Evolutionary conservation across 2,113 vertebrate genomes (phyloP).

Genomic region (Centropristis striata): DNA sequence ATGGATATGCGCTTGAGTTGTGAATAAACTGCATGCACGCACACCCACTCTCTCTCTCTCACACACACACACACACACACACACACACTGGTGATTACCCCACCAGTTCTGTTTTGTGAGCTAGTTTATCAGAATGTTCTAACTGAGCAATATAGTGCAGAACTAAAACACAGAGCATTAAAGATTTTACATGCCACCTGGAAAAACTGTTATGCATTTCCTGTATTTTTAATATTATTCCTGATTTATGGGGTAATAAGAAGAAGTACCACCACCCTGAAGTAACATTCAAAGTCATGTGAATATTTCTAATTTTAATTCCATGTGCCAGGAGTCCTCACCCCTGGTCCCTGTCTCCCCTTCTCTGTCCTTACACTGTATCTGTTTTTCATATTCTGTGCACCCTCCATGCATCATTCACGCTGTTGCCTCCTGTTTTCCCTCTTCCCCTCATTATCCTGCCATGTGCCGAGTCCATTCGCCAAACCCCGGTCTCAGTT

Average conservation of each 20-base stretch:
- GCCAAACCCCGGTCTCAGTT: slow-evolving; percentile 26
- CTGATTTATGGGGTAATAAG: slow-evolving; percentile 20
- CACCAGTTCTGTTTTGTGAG: slow-evolving; percentile 21
- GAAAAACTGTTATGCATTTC: slow-evolving; percentile 24
- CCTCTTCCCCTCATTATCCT: slow-evolving; percentile 52
- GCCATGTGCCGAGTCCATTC: slow-evolving; percentile 36
- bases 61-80: neutral
- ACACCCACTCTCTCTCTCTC: neutral
- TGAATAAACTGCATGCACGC: slow-evolving; percentile 15
- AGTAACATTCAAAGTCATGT: slow-evolving; percentile 5
- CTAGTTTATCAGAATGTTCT: slow-evolving; percentile 28
- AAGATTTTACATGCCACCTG: slow-evolving; percentile 50
- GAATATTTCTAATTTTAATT: slow-evolving; percentile 32
- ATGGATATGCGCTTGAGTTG: slow-evolving; percentile 55
- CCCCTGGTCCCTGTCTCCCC: neutral
- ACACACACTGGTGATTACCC: neutral
- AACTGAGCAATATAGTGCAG: neutral
- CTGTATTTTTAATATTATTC: slow-evolving; percentile 12
- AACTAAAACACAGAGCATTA: slow-evolving; percentile 17
- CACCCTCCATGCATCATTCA: slow-evolving; percentile 57
- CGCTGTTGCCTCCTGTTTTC: slow-evolving; percentile 32
- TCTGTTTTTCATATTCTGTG: slow-evolving; percentile 54
- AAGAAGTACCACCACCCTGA: neutral
- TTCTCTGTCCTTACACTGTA: slow-evolving; percentile 17
- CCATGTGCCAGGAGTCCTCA: slow-evolving; percentile 21